A percentile compares a stretch with the other conserved stretches of the same genome.
Conservation (phyloP, 2,888 invertebrate genomes). For the Poecilus cupreus region DNA sequence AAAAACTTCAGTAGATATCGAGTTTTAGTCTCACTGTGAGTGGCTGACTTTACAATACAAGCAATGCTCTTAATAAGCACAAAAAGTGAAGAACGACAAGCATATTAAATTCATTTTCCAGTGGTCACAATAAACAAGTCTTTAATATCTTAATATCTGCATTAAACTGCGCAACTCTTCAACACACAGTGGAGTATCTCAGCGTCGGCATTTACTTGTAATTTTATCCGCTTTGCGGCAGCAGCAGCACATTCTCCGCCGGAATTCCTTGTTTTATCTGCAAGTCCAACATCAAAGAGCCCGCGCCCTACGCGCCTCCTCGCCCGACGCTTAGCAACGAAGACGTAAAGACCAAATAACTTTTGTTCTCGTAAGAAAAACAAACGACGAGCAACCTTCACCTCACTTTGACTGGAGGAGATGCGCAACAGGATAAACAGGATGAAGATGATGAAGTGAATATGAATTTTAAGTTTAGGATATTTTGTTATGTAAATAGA, state of each 20-base stretch:
- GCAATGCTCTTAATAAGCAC: no score
- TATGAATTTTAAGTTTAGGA: background rate
- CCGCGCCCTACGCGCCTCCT: background rate
- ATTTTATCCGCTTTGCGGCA: constrained; percentile 21
- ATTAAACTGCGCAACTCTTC: background rate
- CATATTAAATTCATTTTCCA: background rate
- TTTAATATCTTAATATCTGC: constrained; percentile 8
- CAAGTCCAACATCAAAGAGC: constrained; percentile 11
- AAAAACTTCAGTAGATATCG: no score
- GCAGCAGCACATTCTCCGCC: background rate
- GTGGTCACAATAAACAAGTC: background rate
- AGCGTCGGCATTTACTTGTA: background rate
- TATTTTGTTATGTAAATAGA: background rate
- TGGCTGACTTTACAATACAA: no score
- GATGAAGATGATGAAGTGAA: constrained; percentile 14
- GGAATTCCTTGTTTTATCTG: constrained; percentile 8
- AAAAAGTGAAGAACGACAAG: no score
- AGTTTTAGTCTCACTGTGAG: no score
- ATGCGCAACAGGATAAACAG: constrained; percentile 17
- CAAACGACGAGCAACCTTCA: constrained; percentile 24
- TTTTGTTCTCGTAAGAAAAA: constrained; percentile 26
- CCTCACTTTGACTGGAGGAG: background rate
- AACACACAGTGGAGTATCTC: background rate
- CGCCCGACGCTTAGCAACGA: background rate
- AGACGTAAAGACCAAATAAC: constrained; percentile 25